Evolutionary conservation across 2,797 vertebrate genomes (phyloP).

Genomic region (Dipus sagitta): DNA sequence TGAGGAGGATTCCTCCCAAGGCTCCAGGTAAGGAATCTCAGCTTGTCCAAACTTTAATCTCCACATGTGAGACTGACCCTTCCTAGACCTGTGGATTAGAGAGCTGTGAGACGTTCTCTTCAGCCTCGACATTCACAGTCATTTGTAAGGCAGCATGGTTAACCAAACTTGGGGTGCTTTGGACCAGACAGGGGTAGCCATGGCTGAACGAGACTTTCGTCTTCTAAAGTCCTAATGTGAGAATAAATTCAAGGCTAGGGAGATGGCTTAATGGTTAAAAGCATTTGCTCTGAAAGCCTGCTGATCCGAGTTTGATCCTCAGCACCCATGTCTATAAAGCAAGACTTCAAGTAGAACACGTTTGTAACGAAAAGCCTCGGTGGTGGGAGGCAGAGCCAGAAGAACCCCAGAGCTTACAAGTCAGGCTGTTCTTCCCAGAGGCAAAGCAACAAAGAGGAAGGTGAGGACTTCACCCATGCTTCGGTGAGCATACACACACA

Average conservation of each 20-base stretch:
- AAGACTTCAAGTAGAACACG: too few relatives aligned
- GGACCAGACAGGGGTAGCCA: neutral
- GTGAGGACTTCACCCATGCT: too few relatives aligned
- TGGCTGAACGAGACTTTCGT: neutral
- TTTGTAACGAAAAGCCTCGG: too few relatives aligned
- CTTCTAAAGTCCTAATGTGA: constrained; percentile 15
- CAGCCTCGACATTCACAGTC: neutral
- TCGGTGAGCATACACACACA: too few relatives aligned
- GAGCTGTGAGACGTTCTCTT: neutral
- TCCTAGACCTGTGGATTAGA: neutral
- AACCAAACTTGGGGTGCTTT: neutral
- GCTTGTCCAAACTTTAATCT: neutral
- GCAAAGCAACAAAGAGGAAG: too few relatives aligned
- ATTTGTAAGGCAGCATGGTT: neutral
- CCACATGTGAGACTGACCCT: neutral
- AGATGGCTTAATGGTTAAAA: too few relatives aligned
- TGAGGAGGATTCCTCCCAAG: neutral
- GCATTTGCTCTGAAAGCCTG: too few relatives aligned
- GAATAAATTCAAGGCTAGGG: neutral
- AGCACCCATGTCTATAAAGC: too few relatives aligned
- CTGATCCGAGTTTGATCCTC: too few relatives aligned
- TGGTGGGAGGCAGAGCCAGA: too few relatives aligned
- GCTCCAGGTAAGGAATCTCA: neutral
- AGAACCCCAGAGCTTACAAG: too few relatives aligned
- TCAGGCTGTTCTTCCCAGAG: too few relatives aligned